A percentile compares a stretch with the other conserved stretches of the same genome.
Evolutionary conservation across 2,113 vertebrate genomes (phyloP).

Genomic region (Carassius gibelio): DNA sequence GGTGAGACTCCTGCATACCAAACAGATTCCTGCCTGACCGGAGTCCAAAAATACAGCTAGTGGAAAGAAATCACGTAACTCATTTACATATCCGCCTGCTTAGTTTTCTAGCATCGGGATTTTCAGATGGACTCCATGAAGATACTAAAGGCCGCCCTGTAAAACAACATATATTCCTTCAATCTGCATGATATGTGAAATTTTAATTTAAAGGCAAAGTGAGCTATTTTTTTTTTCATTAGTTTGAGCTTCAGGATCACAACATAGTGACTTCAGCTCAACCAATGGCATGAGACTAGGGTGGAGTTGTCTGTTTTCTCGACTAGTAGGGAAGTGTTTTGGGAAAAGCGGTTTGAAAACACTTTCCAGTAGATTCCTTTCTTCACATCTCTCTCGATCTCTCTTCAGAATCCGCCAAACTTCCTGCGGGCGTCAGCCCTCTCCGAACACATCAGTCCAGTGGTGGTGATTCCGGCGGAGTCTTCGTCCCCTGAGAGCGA

Average conservation of each 20-base stretch:
- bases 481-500: constrained; percentile 90
- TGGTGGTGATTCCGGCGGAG: constrained; percentile 93
- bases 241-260: background rate
- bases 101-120: background rate
- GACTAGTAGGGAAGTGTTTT: background rate
- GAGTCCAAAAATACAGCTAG: constrained; percentile 29
- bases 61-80: constrained; percentile 27
- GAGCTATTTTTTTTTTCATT: background rate
- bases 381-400: background rate
- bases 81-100: constrained; percentile 9
- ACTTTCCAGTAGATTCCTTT: background rate
- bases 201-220: background rate
- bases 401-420: constrained; percentile 89
- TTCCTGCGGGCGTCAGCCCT: constrained; percentile 94
- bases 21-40: constrained; percentile 2
- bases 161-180: background rate
- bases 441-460: constrained; percentile 96
- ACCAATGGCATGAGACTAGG: background rate
- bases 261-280: background rate
- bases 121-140: background rate
- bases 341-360: background rate
- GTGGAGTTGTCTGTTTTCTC: background rate
- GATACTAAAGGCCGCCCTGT: background rate
- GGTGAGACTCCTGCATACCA: constrained; percentile 69
- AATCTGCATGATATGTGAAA: background rate